These are phyloP conservation scores for Eumeta japonica DNA, from an alignment of 1,140 invertebrate species.

Conservation along the genomic window DNA sequence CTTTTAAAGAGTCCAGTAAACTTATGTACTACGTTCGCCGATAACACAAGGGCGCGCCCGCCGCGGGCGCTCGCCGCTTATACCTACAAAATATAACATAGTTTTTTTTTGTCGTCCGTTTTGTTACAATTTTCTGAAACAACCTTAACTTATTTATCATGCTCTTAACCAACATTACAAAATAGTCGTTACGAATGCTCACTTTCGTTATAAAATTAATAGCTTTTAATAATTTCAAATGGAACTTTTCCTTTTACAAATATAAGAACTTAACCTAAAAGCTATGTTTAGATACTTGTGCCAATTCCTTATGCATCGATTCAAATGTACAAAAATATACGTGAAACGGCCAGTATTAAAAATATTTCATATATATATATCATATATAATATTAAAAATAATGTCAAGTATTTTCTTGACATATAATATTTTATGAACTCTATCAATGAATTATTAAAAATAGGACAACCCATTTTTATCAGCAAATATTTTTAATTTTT, in stretches of 20 bases:
- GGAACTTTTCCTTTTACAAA: slow-evolving; percentile 34
- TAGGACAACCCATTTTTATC: slow-evolving; percentile 34
- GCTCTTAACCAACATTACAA: slow-evolving; percentile 51
- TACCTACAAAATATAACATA: slow-evolving; percentile 55
- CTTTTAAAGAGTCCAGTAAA: slow-evolving; percentile 59
- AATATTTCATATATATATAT: no score
- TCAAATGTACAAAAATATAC: slow-evolving; percentile 53
- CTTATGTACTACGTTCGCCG: slow-evolving; percentile 55
- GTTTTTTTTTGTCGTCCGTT: slow-evolving; percentile 43
- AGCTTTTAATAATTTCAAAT: slow-evolving; percentile 34
- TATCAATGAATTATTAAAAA: no score
- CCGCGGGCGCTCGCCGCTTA: slow-evolving; percentile 24
- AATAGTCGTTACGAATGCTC: slow-evolving; percentile 55
- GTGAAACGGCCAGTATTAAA: no score
- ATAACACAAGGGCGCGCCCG: slow-evolving; percentile 42
- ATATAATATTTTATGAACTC: no score
- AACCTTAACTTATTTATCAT: slow-evolving; percentile 40
- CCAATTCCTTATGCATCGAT: slow-evolving; percentile 50
- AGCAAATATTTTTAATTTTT: slow-evolving; percentile 31
- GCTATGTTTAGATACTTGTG: slow-evolving; percentile 26
- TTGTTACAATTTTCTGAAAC: slow-evolving; percentile 59
- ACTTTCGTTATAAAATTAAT: slow-evolving; percentile 43
- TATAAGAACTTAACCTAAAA: slow-evolving; percentile 29
- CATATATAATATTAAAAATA: slow-evolving; percentile 42
- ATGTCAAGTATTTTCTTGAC: slow-evolving; percentile 44